Conservation (phyloP, 2,888 invertebrate genomes). For the Cyclophora albipunctata region DNA sequence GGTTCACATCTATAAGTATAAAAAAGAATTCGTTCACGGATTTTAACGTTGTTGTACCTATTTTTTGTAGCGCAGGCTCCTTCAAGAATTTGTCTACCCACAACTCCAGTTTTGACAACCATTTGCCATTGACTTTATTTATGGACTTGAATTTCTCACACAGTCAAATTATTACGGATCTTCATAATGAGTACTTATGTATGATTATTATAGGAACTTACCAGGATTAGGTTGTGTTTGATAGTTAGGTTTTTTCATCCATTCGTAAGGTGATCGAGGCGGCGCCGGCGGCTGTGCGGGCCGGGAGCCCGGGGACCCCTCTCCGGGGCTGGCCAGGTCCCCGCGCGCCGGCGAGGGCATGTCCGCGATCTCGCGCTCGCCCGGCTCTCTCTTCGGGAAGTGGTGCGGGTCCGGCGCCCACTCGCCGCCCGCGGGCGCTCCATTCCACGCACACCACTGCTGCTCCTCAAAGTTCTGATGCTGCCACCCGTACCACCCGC, state of each 20-base stretch:
- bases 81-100: too few species aligned
- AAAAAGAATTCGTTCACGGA: too few species aligned
- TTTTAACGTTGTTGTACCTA: too few species aligned
- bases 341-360: constrained; percentile 68
- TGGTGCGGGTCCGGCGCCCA: constrained; percentile 69
- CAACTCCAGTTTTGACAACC: too few species aligned
- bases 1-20: too few species aligned
- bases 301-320: constrained; percentile 69
- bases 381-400: constrained; percentile 61
- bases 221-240: constrained; percentile 90
- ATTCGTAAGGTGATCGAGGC: constrained; percentile 88
- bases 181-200: too few species aligned
- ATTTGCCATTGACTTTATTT: too few species aligned
- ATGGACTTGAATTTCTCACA: too few species aligned
- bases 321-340: constrained; percentile 73
- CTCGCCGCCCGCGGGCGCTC: constrained; percentile 62
- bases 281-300: constrained; percentile 78
- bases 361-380: constrained; percentile 59
- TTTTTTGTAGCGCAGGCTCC: too few species aligned
- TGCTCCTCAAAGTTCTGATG: constrained; percentile 74
- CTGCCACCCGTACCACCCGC: constrained; percentile 71
- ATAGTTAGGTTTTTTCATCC: constrained; percentile 94
- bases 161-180: too few species aligned
- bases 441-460: constrained; percentile 75
- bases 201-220: constrained; percentile 35